Evolutionary conservation across 1,140 invertebrate genomes (phyloP), one percentile per base, ranked within the genome.

Genomic region (Ceratina japonica): DNA sequence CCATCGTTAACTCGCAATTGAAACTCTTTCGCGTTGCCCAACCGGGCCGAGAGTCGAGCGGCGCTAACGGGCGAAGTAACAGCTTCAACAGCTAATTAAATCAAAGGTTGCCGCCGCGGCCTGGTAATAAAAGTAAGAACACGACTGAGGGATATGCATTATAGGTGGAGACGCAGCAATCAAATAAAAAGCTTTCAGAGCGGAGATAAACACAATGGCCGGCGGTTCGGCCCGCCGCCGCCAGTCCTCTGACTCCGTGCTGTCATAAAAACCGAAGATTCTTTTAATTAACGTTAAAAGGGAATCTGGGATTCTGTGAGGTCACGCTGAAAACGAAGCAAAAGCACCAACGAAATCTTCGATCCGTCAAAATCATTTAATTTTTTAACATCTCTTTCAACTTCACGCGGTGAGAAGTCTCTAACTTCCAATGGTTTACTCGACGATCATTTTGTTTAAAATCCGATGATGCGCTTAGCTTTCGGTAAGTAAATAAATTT

Each of bases 91-190:
- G 90, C 89, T 91, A 91, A 91, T 91, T 91, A 91, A 91, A 91
- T 91, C 90, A 91, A 91, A 91, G 89, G 89, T 85, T 86, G 89
- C 90, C 90, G 90, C 89, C 89, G 85, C 86, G 64, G 89, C 79
- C 86, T 87, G 89, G 91, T 90, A 90, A 89, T 92, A 92, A 92
- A 92, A 92, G 90, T 90, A 88, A 88, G 87, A 90, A 91, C 87
- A 85, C 83, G 88, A 85, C 75, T 81, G 54, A n/a, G 83, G 86
- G 86, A 87, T 90, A 88, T 85, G 89, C 86, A 89, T 91, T 91
- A 89, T 86, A 80, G 86, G 81, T 85, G 85, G 87, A 44, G 37
- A 90, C 89, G 89, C 86, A 88, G 87, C 88, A 89, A 87, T 89
- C 89, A 88, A 91, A 90, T 90, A 90, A 91, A 91, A 90, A 89